Evolutionary conservation across 2,113 vertebrate species (phyloP).

Genomic region (Crocuta crocuta): DNA sequence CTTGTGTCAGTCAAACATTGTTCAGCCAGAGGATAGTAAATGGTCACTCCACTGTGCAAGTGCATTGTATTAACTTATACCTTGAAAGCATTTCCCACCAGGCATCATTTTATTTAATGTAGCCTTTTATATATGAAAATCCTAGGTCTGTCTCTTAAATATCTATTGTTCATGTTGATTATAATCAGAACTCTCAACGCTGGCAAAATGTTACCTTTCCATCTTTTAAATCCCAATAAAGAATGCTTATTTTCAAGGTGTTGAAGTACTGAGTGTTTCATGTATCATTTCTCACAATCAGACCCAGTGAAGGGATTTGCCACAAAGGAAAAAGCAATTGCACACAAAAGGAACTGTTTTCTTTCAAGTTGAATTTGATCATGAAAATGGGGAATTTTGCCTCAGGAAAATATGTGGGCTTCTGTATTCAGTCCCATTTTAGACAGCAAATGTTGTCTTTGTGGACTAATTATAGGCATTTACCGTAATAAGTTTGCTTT

Average conservation of each 20-base stretch:
- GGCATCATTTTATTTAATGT: not conserved
- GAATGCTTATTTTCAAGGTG: conserved; percentile 27
- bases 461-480: conserved; percentile 41
- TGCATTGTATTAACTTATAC: not conserved
- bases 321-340: conserved; percentile 48
- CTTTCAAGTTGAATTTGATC: conserved; percentile 63
- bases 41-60: not conserved
- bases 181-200: not conserved
- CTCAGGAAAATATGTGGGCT: conserved; percentile 37
- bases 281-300: not conserved
- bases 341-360: conserved; percentile 3
- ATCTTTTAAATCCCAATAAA: conserved; percentile 4
- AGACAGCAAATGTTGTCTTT: conserved; percentile 19
- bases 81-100: not conserved
- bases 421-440: not conserved
- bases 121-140: not conserved
- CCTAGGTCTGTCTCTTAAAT: not conserved
- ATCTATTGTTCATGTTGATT: not conserved
- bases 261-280: not conserved
- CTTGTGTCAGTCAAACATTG: not conserved
- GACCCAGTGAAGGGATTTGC: not conserved
- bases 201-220: not conserved
- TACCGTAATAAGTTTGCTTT: conserved; percentile 31
- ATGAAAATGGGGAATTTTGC: conserved; percentile 54
- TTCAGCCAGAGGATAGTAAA: not conserved